These are phyloP conservation scores for Athripsodes cinereus DNA, from an alignment of 2,888 invertebrate species.

Conservation along the genomic window DNA sequence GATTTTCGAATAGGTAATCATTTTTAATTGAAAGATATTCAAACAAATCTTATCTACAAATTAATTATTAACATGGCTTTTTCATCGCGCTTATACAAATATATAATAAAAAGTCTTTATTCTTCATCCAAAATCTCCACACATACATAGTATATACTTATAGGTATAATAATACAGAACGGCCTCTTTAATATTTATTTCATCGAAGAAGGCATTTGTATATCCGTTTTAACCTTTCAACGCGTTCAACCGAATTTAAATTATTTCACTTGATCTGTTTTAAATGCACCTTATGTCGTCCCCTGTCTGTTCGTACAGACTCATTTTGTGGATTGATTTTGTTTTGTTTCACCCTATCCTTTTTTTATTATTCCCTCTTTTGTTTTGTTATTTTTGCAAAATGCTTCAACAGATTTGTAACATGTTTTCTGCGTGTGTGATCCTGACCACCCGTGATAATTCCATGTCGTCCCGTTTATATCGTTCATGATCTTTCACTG, in stretches of 20 bases:
- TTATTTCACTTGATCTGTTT: background rate
- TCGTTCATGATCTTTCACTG: background rate
- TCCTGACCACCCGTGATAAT: slow-evolving; percentile 2
- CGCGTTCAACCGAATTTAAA: background rate
- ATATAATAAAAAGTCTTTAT: too few species aligned
- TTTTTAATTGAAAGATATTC: too few species aligned
- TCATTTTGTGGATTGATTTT: background rate
- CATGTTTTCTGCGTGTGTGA: slow-evolving; percentile 1
- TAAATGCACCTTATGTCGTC: background rate
- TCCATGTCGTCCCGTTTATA: background rate
- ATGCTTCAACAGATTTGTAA: background rate
- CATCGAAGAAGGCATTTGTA: background rate
- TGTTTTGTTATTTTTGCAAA: background rate
- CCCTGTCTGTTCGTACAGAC: background rate
- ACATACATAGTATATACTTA: too few species aligned
- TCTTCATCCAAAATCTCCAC: too few species aligned
- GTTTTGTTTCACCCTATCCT: background rate
- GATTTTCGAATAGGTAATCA: too few species aligned
- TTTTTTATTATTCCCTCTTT: background rate
- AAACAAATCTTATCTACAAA: too few species aligned
- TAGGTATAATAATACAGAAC: too few species aligned
- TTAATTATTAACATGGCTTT: too few species aligned
- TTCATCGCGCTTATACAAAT: too few species aligned
- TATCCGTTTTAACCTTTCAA: background rate
- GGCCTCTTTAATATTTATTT: background rate